Evolutionary conservation across 2,797 vertebrate species (phyloP), one percentile per base, ranked within the genome.

Genomic region (Etheostoma perlongum): DNA sequence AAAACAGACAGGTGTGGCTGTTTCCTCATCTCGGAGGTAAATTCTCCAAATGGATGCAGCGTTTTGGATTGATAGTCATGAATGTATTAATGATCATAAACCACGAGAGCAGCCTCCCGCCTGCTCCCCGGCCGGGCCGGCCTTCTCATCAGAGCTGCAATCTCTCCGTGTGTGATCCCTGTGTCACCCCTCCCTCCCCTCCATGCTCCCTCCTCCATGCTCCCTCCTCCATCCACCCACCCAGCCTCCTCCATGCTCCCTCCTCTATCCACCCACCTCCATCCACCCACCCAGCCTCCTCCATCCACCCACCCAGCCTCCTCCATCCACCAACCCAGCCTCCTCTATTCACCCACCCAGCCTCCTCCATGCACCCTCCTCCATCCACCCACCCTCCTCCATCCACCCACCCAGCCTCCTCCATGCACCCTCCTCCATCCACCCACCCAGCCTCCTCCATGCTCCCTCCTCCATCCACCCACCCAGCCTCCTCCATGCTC

Each of bases 111-210:
- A 23, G 59, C 42, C 65, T 36, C 36, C 52, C 3, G 9, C 49
- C 11, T 33, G 5, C 57, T 7, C 2, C 4, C 9, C n/a, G 0
- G 3, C 48, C 13, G 23, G n/a, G n/a, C 13, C 13, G 23, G 1
- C 33, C 15, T 1, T 18, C 5, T 78, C 79, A 88, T 89, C 80
- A 84, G 36, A 78, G 88, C 85, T 85, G 88, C 85, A 88, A 85
- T 88, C 74, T 82, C 81, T 67, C 10, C 19, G 2, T 42, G 75
- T 81, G 46, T 57, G 49, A 82, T 62, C 63, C 30, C 19, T 3
- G 8, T 42, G 71, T 72, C 76, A 30, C 62, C 52, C 25, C 2
- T 6, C 65, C 21, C 47, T 21, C 61, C 74, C 23, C 62, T 55
- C 59, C 21, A 11, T 16, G 63, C 5, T 2, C 2, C 33, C 33